These are phyloP conservation scores for Branchipolynoe longqiensis DNA, from an alignment of 2,888 invertebrate genomes.

Conservation along the genomic window DNA sequence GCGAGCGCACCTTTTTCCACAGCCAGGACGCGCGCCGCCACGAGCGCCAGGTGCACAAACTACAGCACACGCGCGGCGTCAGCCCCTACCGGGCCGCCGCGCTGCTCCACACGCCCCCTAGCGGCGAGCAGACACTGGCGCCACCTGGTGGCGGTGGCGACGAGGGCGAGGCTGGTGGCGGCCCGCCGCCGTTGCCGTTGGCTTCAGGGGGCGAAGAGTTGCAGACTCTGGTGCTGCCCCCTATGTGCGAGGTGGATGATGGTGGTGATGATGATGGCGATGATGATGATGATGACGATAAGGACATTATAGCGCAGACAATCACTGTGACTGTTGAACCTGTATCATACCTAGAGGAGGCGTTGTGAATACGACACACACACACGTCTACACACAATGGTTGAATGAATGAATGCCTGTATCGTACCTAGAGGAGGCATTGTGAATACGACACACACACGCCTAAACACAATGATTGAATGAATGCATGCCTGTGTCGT, in stretches of 20 bases:
- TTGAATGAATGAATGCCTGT: no score
- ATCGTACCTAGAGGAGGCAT: neutral
- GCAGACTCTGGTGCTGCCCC: conserved; percentile 11
- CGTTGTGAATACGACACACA: no score
- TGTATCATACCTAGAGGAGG: neutral
- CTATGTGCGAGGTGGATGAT: neutral
- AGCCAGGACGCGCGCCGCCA: conserved; percentile 50
- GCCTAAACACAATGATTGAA: no score
- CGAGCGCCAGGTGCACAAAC: conserved; percentile 22
- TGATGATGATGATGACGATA: neutral
- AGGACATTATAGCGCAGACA: neutral
- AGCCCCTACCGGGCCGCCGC: conserved; percentile 5
- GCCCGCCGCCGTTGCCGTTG: no score
- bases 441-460: no score
- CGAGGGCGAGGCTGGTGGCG: neutral
- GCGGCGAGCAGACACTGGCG: neutral
- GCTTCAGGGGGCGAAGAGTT: no score
- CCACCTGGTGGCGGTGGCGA: neutral
- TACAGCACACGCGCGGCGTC: conserved; percentile 27
- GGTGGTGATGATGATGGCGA: neutral
- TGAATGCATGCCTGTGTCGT: conserved; percentile 4
- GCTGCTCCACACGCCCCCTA: neutral
- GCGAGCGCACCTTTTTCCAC: conserved; percentile 50
- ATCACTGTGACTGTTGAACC: conserved; percentile 7
- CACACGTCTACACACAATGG: no score